Evolutionary conservation across 2,113 vertebrate species (phyloP).

Genomic region (Corythoichthys haematopterus): DNA sequence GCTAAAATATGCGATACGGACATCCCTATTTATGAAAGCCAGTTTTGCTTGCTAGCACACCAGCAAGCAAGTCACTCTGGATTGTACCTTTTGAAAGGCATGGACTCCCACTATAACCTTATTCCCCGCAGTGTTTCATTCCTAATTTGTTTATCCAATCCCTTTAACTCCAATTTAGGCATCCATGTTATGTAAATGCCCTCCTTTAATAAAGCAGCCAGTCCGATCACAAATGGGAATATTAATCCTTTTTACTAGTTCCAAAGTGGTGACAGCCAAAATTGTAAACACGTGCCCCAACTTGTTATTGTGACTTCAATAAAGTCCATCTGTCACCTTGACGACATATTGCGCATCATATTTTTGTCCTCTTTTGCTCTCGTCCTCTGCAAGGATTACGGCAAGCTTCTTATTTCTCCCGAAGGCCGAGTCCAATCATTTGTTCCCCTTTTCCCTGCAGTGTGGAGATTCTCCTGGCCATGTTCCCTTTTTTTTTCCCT

Average conservation of each 20-base stretch:
- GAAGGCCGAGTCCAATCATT: slow-evolving; percentile 6
- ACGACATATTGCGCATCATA: neutral
- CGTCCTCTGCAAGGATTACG: neutral
- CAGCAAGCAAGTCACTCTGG: neutral
- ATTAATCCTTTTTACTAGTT: neutral
- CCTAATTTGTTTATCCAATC: neutral
- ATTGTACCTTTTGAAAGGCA: neutral
- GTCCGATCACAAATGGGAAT: neutral
- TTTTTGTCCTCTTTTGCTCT: neutral
- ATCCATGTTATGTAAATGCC: neutral
- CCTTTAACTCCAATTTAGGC: neutral
- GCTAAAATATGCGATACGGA: no score
- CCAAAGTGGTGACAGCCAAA: neutral
- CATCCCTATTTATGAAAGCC: no score
- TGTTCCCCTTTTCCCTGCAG: neutral
- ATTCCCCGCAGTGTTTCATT: neutral
- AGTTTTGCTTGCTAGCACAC: no score
- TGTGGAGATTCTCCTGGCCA: neutral
- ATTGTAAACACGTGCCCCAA: neutral
- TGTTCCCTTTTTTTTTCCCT: neutral
- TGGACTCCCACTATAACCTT: neutral
- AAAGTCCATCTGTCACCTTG: neutral
- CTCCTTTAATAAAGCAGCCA: neutral
- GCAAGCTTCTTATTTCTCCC: slow-evolving; percentile 5
- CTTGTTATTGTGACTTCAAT: neutral